These are phyloP conservation scores for Ginglymostoma cirratum DNA, from an alignment of 2,113 vertebrate species.

Conservation along the genomic window DNA sequence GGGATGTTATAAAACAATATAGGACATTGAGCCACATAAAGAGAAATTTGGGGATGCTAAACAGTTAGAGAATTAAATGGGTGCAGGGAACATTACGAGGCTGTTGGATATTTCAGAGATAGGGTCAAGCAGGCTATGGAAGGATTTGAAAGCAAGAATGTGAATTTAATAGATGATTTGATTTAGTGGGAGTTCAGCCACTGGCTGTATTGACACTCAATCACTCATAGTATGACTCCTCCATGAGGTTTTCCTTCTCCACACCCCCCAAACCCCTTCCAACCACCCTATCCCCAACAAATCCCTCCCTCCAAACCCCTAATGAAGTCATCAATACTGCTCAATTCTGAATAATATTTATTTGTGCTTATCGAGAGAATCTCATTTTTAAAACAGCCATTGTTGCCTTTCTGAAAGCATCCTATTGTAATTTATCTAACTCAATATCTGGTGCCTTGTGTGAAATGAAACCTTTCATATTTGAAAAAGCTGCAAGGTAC, in stretches of 20 bases:
- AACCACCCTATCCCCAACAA: not conserved
- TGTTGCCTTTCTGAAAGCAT: not conserved
- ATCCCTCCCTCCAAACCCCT: not conserved
- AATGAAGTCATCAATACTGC: not conserved
- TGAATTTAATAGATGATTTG: not conserved
- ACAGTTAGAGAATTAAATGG: not conserved
- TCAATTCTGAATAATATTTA: not conserved
- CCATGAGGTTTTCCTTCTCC: not conserved
- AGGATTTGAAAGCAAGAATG: not conserved
- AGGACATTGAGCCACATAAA: not conserved
- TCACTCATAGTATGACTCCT: not conserved
- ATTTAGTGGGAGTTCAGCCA: not conserved
- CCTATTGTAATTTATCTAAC: not conserved
- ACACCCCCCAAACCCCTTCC: not conserved
- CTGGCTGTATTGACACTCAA: not conserved
- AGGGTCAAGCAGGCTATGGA: not conserved
- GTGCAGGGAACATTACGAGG: not conserved
- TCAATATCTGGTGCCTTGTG: not conserved
- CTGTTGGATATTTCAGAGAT: no score
- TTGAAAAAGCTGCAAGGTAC: not conserved
- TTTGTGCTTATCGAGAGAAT: not conserved
- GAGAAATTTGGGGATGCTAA: not conserved
- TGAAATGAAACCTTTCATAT: not conserved
- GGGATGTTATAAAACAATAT: not conserved
- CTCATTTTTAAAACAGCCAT: not conserved